Conservation (phyloP, 2,888 invertebrate species). For the Hypomecis atomaria region DNA sequence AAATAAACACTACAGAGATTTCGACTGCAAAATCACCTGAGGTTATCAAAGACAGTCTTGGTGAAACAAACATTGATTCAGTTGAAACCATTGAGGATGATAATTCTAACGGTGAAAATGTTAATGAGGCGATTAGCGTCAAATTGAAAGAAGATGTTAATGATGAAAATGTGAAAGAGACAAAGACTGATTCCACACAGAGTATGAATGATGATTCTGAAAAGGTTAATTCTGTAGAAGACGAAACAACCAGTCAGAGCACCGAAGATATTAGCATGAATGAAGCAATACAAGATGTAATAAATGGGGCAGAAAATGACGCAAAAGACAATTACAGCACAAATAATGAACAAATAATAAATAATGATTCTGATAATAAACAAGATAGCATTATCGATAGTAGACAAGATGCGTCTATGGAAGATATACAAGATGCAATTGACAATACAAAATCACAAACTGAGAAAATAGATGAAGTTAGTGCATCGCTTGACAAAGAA, state of each 20-base stretch:
- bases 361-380: not conserved
- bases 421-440: not conserved
- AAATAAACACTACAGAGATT: constrained; percentile 9
- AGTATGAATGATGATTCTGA: not conserved
- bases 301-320: constrained; percentile 5
- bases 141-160: not conserved
- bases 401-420: not conserved
- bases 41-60: constrained; percentile 3
- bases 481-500: constrained; percentile 3
- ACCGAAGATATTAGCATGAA: not conserved
- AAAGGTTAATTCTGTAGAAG: constrained; percentile 2
- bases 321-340: not conserved
- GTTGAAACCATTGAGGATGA: constrained; percentile 11
- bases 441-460: not conserved
- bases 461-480: not conserved
- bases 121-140: not conserved
- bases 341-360: constrained; percentile 4
- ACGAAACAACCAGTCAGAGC: not conserved
- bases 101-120: not conserved
- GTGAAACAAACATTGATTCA: constrained; percentile 16
- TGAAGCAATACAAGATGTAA: not conserved
- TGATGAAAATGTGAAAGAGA: not conserved
- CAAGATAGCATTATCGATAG: not conserved
- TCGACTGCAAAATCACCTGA: constrained; percentile 24
- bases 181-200: not conserved